Evolutionary conservation across 1,140 invertebrate genomes (phyloP).

Genomic region (Yoshiicerus persimilis): DNA sequence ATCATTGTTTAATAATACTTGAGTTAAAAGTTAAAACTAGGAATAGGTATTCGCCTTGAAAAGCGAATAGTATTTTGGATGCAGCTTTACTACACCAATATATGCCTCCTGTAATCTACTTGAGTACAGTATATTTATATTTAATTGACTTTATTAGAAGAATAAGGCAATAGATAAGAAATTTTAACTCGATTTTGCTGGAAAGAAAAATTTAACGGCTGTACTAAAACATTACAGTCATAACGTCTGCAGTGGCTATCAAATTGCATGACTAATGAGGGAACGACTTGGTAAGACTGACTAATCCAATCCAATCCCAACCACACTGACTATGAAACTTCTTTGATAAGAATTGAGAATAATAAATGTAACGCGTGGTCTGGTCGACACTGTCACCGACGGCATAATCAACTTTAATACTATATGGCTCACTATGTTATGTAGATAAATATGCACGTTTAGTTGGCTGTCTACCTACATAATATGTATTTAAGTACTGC

Average conservation of each 20-base stretch:
- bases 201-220: background rate
- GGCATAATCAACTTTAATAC: background rate
- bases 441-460: background rate
- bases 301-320: background rate
- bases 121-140: background rate
- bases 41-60: background rate
- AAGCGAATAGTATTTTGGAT: too few species aligned
- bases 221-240: background rate
- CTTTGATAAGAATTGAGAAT: background rate
- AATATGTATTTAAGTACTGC: background rate
- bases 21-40: background rate
- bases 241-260: background rate
- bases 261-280: slow-evolving; percentile 13
- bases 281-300: background rate
- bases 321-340: background rate
- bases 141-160: background rate
- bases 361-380: background rate
- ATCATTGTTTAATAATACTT: background rate
- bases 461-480: background rate
- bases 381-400: background rate
- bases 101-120: background rate
- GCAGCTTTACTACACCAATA: background rate
- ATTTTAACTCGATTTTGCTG: background rate
- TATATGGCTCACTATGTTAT: background rate
- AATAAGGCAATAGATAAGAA: background rate